phyloP scores from a whole-genome alignment of 2,797 vertebrate species.

The Percopsis omiscomaycus region DNA sequence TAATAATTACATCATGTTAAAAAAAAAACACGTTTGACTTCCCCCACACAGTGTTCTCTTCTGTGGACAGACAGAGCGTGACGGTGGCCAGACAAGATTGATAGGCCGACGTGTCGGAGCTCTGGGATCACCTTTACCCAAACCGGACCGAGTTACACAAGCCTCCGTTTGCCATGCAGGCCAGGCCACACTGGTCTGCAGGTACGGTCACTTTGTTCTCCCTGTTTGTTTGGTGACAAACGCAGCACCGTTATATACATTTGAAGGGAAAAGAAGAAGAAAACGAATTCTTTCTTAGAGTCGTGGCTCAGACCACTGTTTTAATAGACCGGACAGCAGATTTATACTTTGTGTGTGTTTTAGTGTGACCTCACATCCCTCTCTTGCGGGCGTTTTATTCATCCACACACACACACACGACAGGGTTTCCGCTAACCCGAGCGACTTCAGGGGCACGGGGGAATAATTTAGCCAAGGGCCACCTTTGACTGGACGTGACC shows the following conservation, averaged over 20 bases:
- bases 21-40: no score
- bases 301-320: no score
- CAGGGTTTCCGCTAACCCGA: not conserved
- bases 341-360: no score
- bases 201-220: slow-evolving; percentile 12
- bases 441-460: no score
- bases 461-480: not conserved
- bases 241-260: slow-evolving; percentile 1
- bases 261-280: not conserved
- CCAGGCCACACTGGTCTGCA: slow-evolving; percentile 17
- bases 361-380: no score
- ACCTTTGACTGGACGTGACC: not conserved
- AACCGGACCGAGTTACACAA: not conserved
- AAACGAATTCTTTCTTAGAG: no score
- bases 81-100: slow-evolving; percentile 16
- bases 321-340: no score
- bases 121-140: slow-evolving; percentile 32
- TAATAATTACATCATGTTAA: no score
- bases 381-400: not conserved
- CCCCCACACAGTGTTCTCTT: not conserved
- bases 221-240: slow-evolving; percentile 39
- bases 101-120: slow-evolving; percentile 14
- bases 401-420: not conserved
- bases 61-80: slow-evolving; percentile 6
- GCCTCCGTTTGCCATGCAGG: slow-evolving; percentile 3